Evolutionary conservation across 2,888 invertebrate species (phyloP).

Genomic region (Petrolisthes cinctipes): DNA sequence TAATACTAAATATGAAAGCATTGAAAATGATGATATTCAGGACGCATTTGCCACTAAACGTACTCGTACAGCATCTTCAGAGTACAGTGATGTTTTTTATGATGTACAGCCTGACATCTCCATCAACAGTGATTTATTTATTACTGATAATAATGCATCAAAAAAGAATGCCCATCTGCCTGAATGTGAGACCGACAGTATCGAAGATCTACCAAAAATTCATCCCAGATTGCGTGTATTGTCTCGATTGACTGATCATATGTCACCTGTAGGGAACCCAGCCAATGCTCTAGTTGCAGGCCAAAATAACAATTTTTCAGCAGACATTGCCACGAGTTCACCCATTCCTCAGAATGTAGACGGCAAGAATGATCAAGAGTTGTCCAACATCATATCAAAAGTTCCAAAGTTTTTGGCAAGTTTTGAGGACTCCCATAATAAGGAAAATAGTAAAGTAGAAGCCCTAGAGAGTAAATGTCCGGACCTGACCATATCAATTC

Average conservation of each 20-base stretch:
- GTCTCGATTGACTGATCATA: conserved; percentile 52
- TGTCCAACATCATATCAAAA: background rate
- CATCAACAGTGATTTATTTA: no score
- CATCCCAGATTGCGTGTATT: conserved; percentile 47
- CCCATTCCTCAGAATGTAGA: conserved; percentile 45
- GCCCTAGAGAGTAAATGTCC: background rate
- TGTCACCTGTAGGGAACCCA: conserved; percentile 59
- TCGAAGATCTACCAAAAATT: background rate
- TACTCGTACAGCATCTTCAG: conserved; percentile 20
- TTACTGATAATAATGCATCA: no score
- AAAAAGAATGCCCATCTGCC: background rate
- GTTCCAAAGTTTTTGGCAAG: background rate
- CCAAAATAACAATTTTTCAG: conserved; percentile 17
- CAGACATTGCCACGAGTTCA: conserved; percentile 62
- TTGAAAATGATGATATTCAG: background rate
- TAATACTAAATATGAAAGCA: no score
- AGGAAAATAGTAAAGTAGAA: background rate
- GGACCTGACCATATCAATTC: background rate
- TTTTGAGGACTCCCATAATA: background rate
- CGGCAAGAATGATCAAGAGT: background rate
- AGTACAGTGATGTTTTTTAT: conserved; percentile 34
- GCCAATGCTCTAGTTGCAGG: background rate
- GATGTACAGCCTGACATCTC: background rate
- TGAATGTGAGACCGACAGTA: background rate
- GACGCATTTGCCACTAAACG: background rate